Evolutionary conservation across 2,113 vertebrate species (phyloP).

Genomic region (Gavia stellata): DNA sequence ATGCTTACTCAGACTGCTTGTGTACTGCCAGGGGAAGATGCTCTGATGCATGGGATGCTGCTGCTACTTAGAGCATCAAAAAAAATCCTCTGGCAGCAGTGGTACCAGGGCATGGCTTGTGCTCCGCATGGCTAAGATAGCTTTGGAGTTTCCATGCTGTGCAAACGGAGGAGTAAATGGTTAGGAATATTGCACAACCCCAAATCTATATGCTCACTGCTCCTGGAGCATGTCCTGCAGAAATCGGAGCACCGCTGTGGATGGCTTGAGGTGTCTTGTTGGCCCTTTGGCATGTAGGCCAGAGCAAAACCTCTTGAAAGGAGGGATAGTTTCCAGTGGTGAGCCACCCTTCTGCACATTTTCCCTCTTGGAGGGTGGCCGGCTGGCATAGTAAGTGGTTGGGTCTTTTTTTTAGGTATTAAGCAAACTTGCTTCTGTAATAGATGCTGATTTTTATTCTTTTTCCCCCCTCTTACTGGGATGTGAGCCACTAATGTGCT

Average conservation of each 20-base stretch:
- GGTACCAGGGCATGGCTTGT: neutral
- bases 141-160: neutral
- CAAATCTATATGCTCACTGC: accelerated
- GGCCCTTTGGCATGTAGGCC: neutral
- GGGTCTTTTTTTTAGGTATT: neutral
- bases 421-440: neutral
- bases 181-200: neutral
- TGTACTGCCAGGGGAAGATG: neutral
- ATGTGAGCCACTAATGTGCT: neutral
- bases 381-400: neutral
- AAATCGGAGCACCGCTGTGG: neutral
- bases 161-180: neutral
- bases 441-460: neutral
- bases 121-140: neutral
- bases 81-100: neutral
- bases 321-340: neutral
- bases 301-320: neutral
- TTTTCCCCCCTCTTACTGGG: neutral
- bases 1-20: neutral
- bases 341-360: neutral
- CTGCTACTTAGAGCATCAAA: neutral
- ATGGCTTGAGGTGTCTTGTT: neutral
- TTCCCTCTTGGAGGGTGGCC: neutral
- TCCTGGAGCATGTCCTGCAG: neutral
- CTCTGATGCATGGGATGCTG: neutral